Conservation (phyloP, 2,113 vertebrate genomes). For the Herpetotheres cachinnans region DNA sequence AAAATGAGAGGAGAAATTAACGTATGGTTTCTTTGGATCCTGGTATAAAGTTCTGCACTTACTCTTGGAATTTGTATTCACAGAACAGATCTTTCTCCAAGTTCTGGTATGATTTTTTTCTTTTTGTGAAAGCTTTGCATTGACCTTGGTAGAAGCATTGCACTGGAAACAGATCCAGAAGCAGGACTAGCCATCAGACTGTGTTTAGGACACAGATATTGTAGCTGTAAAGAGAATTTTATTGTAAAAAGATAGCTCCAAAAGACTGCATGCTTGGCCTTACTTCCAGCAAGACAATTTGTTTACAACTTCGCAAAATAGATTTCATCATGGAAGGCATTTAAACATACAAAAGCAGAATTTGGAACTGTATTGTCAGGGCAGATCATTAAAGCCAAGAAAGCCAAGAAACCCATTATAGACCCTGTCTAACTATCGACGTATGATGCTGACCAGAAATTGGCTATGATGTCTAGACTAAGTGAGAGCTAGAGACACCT, state of each 20-base stretch:
- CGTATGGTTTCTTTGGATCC: background rate
- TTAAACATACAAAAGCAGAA: background rate
- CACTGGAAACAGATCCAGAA: background rate
- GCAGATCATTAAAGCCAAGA: background rate
- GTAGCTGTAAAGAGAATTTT: background rate
- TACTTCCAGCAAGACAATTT: background rate
- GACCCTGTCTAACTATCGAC: background rate
- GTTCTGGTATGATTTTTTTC: background rate
- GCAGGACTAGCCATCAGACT: background rate
- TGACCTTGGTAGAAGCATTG: background rate
- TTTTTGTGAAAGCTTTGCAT: background rate
- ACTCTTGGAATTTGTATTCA: background rate
- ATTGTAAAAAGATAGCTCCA: background rate
- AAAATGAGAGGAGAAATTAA: background rate
- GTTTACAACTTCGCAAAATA: background rate
- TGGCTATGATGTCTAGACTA: background rate
- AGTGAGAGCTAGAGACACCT: background rate
- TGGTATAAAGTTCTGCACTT: background rate
- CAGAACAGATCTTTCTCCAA: background rate
- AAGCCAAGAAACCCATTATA: background rate
- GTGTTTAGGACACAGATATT: background rate
- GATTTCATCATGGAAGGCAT: background rate
- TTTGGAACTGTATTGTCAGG: background rate
- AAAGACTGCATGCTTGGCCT: background rate
- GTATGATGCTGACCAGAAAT: background rate